A percentile compares a stretch with the other conserved stretches of the same genome.
These are phyloP conservation scores for Lucilia cuprina DNA, from an alignment of 1,140 invertebrate genomes.

Conservation along the genomic window DNA sequence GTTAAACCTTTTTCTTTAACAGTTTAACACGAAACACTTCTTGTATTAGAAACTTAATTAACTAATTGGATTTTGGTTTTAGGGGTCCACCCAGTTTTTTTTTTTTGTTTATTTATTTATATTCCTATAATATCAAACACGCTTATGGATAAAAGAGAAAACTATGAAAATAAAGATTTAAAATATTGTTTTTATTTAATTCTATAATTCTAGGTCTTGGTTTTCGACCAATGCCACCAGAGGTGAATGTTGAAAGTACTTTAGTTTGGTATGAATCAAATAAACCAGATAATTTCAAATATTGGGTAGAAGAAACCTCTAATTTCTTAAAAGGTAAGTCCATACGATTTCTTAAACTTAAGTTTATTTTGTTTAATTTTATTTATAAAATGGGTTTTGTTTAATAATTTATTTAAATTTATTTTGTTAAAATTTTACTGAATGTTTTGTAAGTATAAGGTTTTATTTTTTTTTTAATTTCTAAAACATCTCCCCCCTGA, in stretches of 20 bases:
- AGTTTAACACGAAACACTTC: not conserved
- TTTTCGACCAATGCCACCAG: slow-evolving; percentile 90
- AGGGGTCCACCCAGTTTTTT: not conserved
- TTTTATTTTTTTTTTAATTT: not conserved
- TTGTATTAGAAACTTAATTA: slow-evolving; percentile 8
- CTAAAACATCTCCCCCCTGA: not conserved
- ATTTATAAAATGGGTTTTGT: not conserved
- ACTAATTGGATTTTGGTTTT: slow-evolving; percentile 26
- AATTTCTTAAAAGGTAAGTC: slow-evolving; percentile 56
- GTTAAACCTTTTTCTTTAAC: not conserved
- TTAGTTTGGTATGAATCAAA: slow-evolving; percentile 90
- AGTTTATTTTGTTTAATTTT: not conserved
- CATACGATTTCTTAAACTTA: not conserved
- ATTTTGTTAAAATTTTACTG: not conserved
- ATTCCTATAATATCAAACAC: not conserved
- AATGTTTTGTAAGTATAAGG: not conserved
- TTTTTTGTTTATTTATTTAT: not conserved
- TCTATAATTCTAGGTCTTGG: slow-evolving; percentile 76
- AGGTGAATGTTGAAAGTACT: slow-evolving; percentile 89
- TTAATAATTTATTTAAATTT: not conserved
- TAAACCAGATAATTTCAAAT: slow-evolving; percentile 78
- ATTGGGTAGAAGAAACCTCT: slow-evolving; percentile 77
- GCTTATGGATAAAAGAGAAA: not conserved
- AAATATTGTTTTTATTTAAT: not conserved
- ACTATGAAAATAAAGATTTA: not conserved